These are phyloP conservation scores for Myathropa florea DNA, from an alignment of 2,888 invertebrate species.

Conservation along the genomic window DNA sequence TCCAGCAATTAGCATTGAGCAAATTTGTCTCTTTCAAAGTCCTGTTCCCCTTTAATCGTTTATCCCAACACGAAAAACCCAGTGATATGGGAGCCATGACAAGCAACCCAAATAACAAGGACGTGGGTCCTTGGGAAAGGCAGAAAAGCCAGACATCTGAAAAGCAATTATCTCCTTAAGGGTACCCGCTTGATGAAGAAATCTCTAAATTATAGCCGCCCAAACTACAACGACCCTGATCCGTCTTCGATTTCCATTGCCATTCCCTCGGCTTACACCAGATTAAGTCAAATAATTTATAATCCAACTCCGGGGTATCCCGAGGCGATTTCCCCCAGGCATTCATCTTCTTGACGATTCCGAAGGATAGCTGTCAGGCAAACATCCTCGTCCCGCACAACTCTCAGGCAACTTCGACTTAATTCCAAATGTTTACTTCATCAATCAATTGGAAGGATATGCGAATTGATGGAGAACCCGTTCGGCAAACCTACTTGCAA, in stretches of 20 bases:
- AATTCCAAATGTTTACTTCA: conserved; percentile 31
- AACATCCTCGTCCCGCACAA: not conserved
- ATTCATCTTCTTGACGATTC: conserved; percentile 10
- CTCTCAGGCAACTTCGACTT: not conserved
- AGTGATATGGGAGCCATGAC: not conserved
- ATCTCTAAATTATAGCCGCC: not conserved
- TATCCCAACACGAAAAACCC: not conserved
- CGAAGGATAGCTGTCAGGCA: conserved; percentile 16
- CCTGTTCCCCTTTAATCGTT: not conserved
- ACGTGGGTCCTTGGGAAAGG: not conserved
- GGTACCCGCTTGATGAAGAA: not conserved
- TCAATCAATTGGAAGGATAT: conserved; percentile 39
- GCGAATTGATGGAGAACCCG: not conserved
- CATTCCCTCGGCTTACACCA: not conserved
- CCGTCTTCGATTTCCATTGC: not conserved
- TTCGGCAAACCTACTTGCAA: conserved; percentile 8
- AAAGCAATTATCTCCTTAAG: not conserved
- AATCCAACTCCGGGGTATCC: not conserved
- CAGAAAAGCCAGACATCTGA: not conserved
- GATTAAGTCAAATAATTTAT: conserved; percentile 20
- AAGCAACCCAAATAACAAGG: not conserved
- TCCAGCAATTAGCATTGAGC: not conserved
- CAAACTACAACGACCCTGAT: not conserved
- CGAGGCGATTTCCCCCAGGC: not conserved
- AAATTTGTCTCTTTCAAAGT: not conserved